Percentiles rank a stretch among this genome's conserved stretches.
Conservation (phyloP, 2,888 invertebrate genomes). For the Autographa pulchrina region DNA sequence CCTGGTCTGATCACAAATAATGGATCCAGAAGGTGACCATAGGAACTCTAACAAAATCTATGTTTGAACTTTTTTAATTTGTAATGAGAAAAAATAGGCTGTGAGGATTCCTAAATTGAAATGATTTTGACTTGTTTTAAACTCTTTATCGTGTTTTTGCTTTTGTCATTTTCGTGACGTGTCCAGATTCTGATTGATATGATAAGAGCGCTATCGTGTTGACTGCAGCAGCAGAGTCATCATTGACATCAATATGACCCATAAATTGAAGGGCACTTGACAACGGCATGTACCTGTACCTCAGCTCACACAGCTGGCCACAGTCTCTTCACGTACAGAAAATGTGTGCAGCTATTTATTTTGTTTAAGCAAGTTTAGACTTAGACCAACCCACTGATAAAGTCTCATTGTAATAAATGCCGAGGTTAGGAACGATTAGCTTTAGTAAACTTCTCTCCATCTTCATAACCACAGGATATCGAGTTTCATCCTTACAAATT, state of each 20-base stretch:
- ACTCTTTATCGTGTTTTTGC: neutral
- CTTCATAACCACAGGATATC: too few relatives aligned
- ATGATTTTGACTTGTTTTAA: neutral
- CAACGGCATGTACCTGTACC: too few relatives aligned
- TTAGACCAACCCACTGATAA: too few relatives aligned
- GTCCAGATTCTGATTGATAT: constrained; percentile 25
- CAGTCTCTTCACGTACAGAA: neutral
- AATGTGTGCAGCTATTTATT: neutral
- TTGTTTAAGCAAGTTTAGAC: too few relatives aligned
- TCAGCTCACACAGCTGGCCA: neutral
- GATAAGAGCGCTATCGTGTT: constrained; percentile 22
- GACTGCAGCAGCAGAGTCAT: constrained; percentile 28
- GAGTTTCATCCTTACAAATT: too few relatives aligned
- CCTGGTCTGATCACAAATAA: too few relatives aligned
- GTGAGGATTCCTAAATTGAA: too few relatives aligned
- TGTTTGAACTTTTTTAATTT: too few relatives aligned
- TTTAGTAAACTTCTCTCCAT: neutral
- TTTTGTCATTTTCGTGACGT: constrained; percentile 7
- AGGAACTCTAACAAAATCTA: too few relatives aligned
- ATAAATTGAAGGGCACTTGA: neutral
- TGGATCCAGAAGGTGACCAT: too few relatives aligned
- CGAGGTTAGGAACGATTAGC: neutral
- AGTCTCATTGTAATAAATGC: neutral
- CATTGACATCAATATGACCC: constrained; percentile 18
- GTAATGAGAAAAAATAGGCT: too few relatives aligned